Base-by-base conservation (phyloP, 2,888 invertebrate species). In the Chesias legatella region DNA sequence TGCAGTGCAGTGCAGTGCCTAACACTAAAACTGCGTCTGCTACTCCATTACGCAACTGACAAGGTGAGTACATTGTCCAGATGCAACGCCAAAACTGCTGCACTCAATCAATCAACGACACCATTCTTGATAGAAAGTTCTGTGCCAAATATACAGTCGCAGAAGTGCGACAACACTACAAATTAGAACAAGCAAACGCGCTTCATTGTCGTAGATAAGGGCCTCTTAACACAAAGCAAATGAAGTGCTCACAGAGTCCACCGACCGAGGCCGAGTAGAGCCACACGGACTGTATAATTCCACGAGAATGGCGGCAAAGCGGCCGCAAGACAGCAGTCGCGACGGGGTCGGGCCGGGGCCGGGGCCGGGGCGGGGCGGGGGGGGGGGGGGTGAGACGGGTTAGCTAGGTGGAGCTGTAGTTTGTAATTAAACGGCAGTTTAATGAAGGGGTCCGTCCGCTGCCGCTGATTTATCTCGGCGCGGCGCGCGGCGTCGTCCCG, bases 341-440 rank as follows among this genome's bases (percentile, higher is more conserved):
- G n/a, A n/a, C 23, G 33, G 33, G 31, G 30, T 6, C 26, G 28
- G 30, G 27, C 31, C 27, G 32, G 25, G 26, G 25, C 3, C 23
- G 33, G 33, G 31, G 30, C 6, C 26, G 28, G 30, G 27, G 32
- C 27, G 32, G 25, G 26, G 40, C 29, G 33, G 6, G 24, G 32
- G 31, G 32, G 29, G 36, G 22, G 28, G 42, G 13, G 17, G 7
- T n/a, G n/a, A n/a, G n/a, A n/a, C n/a, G n/a, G n/a, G n/a, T n/a
- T n/a, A n/a, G 39, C 28, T 32, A 23, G 33, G 43, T 36, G 40
- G 35, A 39, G 42, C 44, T 54, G 58, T 58, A 60, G 58, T 59
- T 58, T 51, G 67, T 75, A 79, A 78, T 79, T 73, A 75, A 67
- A 74, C 58, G 61, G 47, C 43, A 48, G 58, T 67, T 69, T 75